Percentiles rank a stretch among this genome's conserved stretches.
Conservation (phyloP, 1,140 invertebrate genomes). For the Ladona fulva region DNA sequence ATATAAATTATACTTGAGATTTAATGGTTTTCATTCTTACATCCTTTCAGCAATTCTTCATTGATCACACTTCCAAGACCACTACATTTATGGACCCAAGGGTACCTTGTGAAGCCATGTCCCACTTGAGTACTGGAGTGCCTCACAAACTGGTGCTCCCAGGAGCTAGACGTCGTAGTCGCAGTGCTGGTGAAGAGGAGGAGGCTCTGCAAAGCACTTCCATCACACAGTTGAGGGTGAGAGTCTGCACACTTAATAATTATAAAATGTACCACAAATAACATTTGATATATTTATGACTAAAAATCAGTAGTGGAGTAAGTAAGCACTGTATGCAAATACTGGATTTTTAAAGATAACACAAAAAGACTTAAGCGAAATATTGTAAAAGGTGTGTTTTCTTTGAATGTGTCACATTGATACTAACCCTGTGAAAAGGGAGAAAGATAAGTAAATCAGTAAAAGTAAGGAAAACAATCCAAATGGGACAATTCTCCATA, state of each 20-base stretch:
- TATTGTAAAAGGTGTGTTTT: no score
- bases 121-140: conserved; percentile 30
- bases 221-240: neutral
- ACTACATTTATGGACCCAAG: conserved; percentile 96
- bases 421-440: no score
- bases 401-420: no score
- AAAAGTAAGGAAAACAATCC: no score
- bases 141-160: conserved; percentile 31
- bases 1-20: neutral
- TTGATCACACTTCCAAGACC: conserved; percentile 82
- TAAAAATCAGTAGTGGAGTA: no score
- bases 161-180: conserved; percentile 27
- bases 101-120: conserved; percentile 61
- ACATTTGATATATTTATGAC: no score
- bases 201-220: neutral
- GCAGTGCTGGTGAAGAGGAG: conserved; percentile 37
- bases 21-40: conserved; percentile 12
- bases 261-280: no score
- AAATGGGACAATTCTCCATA: no score
- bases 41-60: conserved; percentile 75
- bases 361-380: no score
- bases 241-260: neutral
- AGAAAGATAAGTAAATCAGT: no score
- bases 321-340: no score
- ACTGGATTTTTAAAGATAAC: no score